phyloP scores from a whole-genome alignment of 2,888 invertebrate species.

The Alentia gelatinosa region DNA sequence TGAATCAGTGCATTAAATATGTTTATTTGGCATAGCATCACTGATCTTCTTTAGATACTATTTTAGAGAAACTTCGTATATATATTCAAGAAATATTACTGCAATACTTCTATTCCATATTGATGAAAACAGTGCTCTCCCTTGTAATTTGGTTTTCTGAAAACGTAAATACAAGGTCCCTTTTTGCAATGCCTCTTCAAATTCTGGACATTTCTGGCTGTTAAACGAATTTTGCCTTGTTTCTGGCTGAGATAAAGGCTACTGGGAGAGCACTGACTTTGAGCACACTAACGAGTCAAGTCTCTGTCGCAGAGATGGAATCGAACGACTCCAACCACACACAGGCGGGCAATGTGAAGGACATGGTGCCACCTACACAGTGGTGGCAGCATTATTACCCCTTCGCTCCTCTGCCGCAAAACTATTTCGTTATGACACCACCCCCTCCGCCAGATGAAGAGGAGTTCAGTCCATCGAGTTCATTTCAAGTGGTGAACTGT shows the following conservation, averaged over 20 bases:
- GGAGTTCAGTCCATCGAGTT: not conserved
- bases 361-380: not conserved
- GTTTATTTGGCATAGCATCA: too few species aligned
- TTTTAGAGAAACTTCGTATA: not conserved
- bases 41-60: too few species aligned
- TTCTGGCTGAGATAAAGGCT: not conserved
- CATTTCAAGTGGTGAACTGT: not conserved
- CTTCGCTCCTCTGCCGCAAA: not conserved
- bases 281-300: not conserved
- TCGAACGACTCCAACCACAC: not conserved
- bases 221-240: not conserved
- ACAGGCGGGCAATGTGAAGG: not conserved
- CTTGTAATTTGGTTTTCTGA: not conserved
- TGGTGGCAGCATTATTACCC: constrained; percentile 17
- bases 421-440: not conserved
- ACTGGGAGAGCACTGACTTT: constrained; percentile 39
- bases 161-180: not conserved
- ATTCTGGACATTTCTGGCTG: not conserved
- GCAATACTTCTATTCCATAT: not conserved
- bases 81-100: not conserved
- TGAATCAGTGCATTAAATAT: too few species aligned
- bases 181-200: not conserved
- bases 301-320: constrained; percentile 26
- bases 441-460: not conserved
- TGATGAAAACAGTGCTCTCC: constrained; percentile 35